These are phyloP conservation scores for Pyrgilauda ruficollis DNA, from an alignment of 2,113 vertebrate genomes.

Conservation along the genomic window DNA sequence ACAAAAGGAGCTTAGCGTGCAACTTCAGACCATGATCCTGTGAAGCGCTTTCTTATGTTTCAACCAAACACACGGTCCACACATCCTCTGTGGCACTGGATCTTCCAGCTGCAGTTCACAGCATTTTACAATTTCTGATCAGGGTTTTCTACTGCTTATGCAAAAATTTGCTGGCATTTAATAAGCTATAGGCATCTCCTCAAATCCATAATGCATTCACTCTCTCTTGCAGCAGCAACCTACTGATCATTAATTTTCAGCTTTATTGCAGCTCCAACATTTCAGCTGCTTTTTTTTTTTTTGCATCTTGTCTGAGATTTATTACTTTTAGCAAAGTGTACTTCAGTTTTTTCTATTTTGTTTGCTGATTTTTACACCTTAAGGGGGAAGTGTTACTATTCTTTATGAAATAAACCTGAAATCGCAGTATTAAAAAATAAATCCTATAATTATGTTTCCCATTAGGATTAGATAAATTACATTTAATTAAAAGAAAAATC, in stretches of 20 bases:
- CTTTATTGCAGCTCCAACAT: constrained; percentile 30
- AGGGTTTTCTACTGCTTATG: background rate
- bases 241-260: constrained; percentile 54
- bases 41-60: background rate
- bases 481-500: constrained; percentile 38
- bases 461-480: constrained; percentile 41
- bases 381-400: background rate
- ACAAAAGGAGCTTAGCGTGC: background rate
- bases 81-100: background rate
- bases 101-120: background rate
- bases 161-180: constrained; percentile 31
- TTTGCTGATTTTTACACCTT: constrained; percentile 13
- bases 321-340: constrained; percentile 19
- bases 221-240: constrained; percentile 10
- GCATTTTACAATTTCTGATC: background rate
- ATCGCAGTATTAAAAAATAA: constrained; percentile 34
- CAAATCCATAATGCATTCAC: constrained; percentile 30
- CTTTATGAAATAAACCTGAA: constrained; percentile 9
- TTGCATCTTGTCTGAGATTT: constrained; percentile 14
- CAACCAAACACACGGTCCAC: background rate
- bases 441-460: constrained; percentile 42
- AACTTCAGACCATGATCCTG: background rate
- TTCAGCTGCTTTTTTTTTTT: background rate
- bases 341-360: background rate
- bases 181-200: background rate